These are phyloP conservation scores for Coelopa frigida DNA, from an alignment of 1,140 invertebrate species.

Conservation along the genomic window DNA sequence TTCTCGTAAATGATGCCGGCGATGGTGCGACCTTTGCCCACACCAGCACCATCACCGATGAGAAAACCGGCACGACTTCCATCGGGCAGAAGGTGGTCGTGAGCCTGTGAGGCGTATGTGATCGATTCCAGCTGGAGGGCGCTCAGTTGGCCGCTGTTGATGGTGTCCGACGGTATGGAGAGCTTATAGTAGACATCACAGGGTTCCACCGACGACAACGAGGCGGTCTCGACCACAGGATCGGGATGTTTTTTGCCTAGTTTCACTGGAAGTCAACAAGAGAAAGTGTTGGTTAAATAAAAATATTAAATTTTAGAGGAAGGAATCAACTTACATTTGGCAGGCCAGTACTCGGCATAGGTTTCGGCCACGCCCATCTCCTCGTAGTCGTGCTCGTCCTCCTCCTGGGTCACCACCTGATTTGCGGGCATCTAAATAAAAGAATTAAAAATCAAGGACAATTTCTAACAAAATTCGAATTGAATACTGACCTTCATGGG, in stretches of 20 bases:
- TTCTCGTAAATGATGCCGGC: constrained; percentile 98
- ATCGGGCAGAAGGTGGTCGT: constrained; percentile 86
- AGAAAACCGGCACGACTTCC: constrained; percentile 91
- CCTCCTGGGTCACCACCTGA: constrained; percentile 49
- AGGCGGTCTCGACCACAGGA: constrained; percentile 98
- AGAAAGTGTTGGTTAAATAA: constrained; percentile 1
- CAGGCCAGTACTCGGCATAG: constrained; percentile 95
- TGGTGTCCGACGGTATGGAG: constrained; percentile 75
- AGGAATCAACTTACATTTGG: constrained; percentile 63
- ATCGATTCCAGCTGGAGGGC: constrained; percentile 96
- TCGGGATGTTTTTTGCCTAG: constrained; percentile 95
- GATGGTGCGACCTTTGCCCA: constrained; percentile 98
- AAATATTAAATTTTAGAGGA: constrained; percentile 4
- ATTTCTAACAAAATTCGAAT: not conserved
- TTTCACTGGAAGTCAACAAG: constrained; percentile 60
- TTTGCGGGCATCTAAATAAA: too few relatives aligned
- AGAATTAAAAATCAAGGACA: not conserved
- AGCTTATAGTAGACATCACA: constrained; percentile 89
- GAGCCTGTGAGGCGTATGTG: constrained; percentile 93
- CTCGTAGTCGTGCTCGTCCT: constrained; percentile 89
- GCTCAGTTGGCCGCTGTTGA: constrained; percentile 80
- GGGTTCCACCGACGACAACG: constrained; percentile 91
- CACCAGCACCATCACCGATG: constrained; percentile 97
- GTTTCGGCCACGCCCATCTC: constrained; percentile 97
- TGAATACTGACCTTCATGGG: constrained; percentile 18